Evolutionary conservation across 2,113 vertebrate genomes (phyloP), one percentile per base, ranked within the genome.

Genomic region (Amphiprion percula): DNA sequence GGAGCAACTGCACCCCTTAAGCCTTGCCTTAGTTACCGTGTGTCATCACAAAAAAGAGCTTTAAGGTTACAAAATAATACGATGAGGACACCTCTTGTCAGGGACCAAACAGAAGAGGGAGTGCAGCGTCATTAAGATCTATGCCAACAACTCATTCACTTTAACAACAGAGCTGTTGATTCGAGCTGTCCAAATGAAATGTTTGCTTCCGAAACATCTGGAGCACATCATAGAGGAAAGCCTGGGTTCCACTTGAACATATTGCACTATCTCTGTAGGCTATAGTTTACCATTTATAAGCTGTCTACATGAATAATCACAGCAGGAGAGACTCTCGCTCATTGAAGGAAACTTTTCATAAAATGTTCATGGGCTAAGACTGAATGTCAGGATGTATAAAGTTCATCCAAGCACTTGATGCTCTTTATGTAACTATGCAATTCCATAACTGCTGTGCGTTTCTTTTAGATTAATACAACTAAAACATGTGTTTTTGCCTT

Each of bases 121-220:
- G 68, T 44, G 44, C 9, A 11, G 1, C 11, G 21, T 61, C 65
- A 73, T 55, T 19, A 50, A 47, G 4, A 28, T 52, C 5, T 23
- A 28, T 49, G 53, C 26, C 72, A 70, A 47, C 71, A 30, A n/a
- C 26, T 84, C 28, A 49, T 82, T 77, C 47, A 24, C 12, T 80
- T 70, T 79, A 54, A 81, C 72, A 61, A 70, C 52, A 62, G 37
- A 59, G 28, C 23, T 84, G 84, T 71, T 87, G 66, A 83, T 78
- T 47, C 55, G 24, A 71, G 58, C 30, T n/a, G 19, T 64, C 50
- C 64, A 58, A 80, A 74, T 86, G 41, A 82, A 85, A 82, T 46
- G 58, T 79, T 88, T 74, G 64, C 83, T 80, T 70, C 68, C 23
- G 3, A 69, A 88, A 87, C 91, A 91, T 90, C 83, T 93, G 90